A percentile compares a stretch with the other conserved stretches of the same genome.
These are phyloP conservation scores for Rhopalosiphum nymphaeae DNA, from an alignment of 2,888 invertebrate genomes.

Conservation along the genomic window DNA sequence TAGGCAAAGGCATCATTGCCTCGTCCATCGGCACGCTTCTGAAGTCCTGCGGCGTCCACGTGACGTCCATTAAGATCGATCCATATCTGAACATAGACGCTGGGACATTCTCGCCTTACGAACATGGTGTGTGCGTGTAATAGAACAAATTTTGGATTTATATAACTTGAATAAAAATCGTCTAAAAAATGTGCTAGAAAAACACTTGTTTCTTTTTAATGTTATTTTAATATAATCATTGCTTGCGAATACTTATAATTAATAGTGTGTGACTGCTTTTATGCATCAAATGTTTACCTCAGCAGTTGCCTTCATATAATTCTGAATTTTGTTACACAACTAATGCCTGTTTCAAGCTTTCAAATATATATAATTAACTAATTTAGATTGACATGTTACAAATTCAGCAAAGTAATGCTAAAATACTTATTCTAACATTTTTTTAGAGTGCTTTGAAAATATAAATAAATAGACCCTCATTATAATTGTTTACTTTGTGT, in stretches of 20 bases:
- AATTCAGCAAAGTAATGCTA: background rate
- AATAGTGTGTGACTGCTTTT: background rate
- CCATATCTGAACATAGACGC: conserved; percentile 99
- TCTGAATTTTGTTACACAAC: background rate
- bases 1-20: conserved; percentile 96
- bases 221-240: background rate
- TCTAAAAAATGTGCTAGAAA: background rate
- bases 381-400: background rate
- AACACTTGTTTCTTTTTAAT: background rate
- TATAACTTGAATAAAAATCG: background rate
- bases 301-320: background rate
- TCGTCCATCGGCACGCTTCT: conserved; percentile 96
- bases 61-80: conserved; percentile 99
- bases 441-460: background rate
- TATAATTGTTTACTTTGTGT: background rate
- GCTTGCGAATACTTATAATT: background rate
- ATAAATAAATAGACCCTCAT: background rate
- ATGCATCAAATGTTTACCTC: background rate
- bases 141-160: background rate
- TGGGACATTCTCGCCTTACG: conserved; percentile 98
- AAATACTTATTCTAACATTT: background rate
- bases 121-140: conserved; percentile 83
- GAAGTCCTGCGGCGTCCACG: conserved; percentile 94
- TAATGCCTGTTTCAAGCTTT: background rate
- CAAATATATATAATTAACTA: background rate